A percentile compares a stretch with the other conserved stretches of the same genome.
Conservation (phyloP, 2,888 invertebrate genomes). For the Therioaphis trifolii region DNA sequence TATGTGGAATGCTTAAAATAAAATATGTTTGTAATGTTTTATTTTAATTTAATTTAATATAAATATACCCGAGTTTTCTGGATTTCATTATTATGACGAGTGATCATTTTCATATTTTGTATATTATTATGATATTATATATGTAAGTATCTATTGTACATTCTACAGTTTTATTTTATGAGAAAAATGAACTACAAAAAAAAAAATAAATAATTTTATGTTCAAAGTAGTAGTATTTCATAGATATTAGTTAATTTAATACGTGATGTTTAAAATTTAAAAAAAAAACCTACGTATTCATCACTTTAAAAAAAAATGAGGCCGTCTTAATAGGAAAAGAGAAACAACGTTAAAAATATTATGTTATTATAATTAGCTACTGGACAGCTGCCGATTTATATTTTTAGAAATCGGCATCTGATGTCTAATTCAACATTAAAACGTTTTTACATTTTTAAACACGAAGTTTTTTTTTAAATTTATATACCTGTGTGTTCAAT, state of each 20-base stretch:
- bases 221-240: not conserved
- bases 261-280: not conserved
- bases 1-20: too few species aligned
- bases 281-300: not conserved
- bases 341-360: conserved; percentile 38
- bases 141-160: too few species aligned
- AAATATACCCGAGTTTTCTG: too few species aligned
- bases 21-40: too few species aligned
- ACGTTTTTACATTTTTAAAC: conserved; percentile 31
- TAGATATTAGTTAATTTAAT: not conserved
- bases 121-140: too few species aligned
- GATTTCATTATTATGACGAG: too few species aligned
- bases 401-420: conserved; percentile 53
- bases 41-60: too few species aligned
- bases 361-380: conserved; percentile 49
- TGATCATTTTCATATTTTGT: too few species aligned
- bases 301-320: conserved; percentile 1
- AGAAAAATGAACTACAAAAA: too few species aligned
- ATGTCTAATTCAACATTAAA: conserved; percentile 48
- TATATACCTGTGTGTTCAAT: conserved; percentile 58
- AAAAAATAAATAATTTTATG: too few species aligned
- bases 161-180: too few species aligned
- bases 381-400: conserved; percentile 47
- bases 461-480: conserved; percentile 13
- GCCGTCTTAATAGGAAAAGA: conserved; percentile 30